These are phyloP conservation scores for Erithacus rubecula DNA, from an alignment of 2,797 vertebrate genomes.

Conservation along the genomic window DNA sequence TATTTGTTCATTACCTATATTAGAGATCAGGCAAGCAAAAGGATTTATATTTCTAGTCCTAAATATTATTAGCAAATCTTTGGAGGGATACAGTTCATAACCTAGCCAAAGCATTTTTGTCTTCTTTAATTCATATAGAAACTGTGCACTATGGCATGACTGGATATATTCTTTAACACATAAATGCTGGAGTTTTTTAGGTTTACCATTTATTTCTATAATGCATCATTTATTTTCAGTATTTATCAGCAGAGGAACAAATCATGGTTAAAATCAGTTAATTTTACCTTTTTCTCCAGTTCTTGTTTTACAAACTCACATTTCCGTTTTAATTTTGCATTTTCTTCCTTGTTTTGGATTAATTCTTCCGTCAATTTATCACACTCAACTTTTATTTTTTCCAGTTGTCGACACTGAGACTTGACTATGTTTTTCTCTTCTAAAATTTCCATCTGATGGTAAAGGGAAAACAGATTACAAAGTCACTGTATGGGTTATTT, in stretches of 20 bases:
- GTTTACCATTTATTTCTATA: background rate
- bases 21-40: background rate
- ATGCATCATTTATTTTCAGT: background rate
- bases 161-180: background rate
- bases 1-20: background rate
- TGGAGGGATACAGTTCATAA: background rate
- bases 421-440: constrained; percentile 82
- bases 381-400: constrained; percentile 89
- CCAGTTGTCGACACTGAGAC: constrained; percentile 82
- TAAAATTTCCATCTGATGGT: constrained; percentile 78
- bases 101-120: background rate
- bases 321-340: constrained; percentile 79
- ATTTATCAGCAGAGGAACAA: background rate
- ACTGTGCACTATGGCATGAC: background rate
- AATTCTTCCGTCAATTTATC: constrained; percentile 86
- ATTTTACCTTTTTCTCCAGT: constrained; percentile 86
- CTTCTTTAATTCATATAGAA: background rate
- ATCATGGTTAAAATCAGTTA: background rate
- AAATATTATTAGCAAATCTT: background rate
- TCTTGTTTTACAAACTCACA: constrained; percentile 84
- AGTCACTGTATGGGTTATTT: background rate
- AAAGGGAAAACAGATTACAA: constrained; percentile 19
- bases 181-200: background rate
- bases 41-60: background rate
- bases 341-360: constrained; percentile 78